These are phyloP conservation scores for Ceyx melanurus DNA, from an alignment of 2,113 vertebrate genomes.

Conservation along the genomic window DNA sequence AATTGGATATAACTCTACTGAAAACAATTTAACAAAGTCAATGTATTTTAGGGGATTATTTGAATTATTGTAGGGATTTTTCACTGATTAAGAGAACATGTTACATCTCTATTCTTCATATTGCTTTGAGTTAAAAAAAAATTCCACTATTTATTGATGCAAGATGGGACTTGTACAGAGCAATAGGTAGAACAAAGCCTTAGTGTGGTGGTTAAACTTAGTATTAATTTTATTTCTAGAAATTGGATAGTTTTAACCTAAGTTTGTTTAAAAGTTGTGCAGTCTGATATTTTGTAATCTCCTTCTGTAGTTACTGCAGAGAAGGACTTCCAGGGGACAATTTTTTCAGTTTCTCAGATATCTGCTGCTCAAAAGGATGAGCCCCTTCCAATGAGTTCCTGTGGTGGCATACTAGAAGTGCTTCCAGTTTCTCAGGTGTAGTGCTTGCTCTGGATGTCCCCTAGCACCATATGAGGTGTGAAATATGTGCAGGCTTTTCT, in stretches of 20 bases:
- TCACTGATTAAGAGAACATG: background rate
- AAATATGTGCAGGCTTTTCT: background rate
- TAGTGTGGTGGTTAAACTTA: background rate
- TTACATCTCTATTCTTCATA: background rate
- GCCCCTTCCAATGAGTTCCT: background rate
- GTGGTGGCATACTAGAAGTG: background rate
- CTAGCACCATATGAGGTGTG: background rate
- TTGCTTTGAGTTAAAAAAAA: background rate
- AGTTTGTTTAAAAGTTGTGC: background rate
- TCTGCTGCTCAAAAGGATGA: background rate
- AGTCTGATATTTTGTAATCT: background rate
- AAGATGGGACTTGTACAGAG: background rate
- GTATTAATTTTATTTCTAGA: background rate
- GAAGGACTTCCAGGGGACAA: background rate
- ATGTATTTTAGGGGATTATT: background rate
- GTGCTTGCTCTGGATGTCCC: background rate
- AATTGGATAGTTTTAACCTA: background rate
- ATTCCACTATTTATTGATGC: background rate
- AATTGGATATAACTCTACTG: background rate
- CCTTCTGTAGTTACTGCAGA: background rate
- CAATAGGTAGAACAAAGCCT: background rate
- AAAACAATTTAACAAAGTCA: background rate
- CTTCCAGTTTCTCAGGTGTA: background rate
- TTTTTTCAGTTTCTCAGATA: background rate
- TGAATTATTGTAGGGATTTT: background rate